phyloP scores from a whole-genome alignment of 2,113 vertebrate genomes.

The Dicrurus megarhynchus region DNA sequence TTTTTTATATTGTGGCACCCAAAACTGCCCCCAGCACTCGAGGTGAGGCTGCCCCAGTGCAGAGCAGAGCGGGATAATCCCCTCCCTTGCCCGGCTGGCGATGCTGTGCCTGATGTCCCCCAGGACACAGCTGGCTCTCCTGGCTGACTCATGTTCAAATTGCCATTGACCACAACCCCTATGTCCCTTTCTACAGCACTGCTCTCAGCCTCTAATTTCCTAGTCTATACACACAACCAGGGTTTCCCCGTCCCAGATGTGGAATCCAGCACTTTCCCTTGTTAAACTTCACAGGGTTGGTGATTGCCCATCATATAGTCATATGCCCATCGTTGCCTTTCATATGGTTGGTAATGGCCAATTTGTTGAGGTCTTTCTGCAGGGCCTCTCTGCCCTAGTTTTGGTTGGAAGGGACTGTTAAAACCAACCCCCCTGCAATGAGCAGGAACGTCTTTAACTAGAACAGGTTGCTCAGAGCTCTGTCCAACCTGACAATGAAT shows the following conservation, averaged over 20 bases:
- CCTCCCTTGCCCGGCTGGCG: rapidly evolving
- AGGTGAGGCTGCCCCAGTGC: rapidly evolving
- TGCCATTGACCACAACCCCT: rapidly evolving
- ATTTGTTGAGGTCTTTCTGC: neutral
- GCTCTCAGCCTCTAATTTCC: neutral
- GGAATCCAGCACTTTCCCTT: neutral
- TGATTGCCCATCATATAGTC: neutral
- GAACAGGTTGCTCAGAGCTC: neutral
- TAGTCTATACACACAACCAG: neutral
- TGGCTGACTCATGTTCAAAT: neutral
- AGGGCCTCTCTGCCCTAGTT: neutral
- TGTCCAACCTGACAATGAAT: neutral
- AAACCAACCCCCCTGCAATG: neutral
- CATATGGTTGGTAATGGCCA: neutral
- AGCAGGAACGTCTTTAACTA: neutral
- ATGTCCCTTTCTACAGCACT: neutral
- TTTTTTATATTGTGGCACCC: neutral
- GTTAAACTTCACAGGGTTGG: neutral
- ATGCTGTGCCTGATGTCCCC: neutral
- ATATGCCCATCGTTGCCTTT: neutral
- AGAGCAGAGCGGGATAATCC: neutral
- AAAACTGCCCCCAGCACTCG: rapidly evolving
- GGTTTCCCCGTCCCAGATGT: neutral
- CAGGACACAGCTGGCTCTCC: rapidly evolving
- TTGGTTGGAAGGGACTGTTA: neutral